These are phyloP conservation scores for Rhinichthys klamathensis DNA, from an alignment of 2,113 vertebrate genomes.

Conservation along the genomic window DNA sequence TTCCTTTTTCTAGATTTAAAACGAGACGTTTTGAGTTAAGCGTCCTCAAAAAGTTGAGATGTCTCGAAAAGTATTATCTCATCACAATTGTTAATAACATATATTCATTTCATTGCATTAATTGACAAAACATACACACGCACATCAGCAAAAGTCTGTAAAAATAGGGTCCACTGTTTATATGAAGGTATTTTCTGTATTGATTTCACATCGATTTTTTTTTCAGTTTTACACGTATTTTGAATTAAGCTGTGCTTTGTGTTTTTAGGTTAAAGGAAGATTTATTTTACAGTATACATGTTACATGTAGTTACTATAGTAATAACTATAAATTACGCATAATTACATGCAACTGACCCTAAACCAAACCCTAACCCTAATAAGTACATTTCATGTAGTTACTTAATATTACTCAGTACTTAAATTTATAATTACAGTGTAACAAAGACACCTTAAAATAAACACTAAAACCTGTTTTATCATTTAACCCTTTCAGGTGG, in stretches of 20 bases:
- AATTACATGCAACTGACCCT: no score
- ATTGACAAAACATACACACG: background rate
- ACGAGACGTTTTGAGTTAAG: background rate
- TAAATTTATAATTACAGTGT: no score
- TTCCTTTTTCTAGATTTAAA: constrained; percentile 79
- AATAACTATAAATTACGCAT: no score
- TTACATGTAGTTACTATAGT: no score
- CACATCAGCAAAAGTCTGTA: background rate
- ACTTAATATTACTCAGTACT: no score
- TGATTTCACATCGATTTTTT: background rate
- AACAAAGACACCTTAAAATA: no score
- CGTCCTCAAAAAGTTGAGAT: background rate
- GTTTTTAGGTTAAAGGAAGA: background rate
- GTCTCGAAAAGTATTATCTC: background rate
- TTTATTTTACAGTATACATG: no score
- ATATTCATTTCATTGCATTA: background rate
- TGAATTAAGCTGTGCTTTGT: background rate
- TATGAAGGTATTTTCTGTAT: background rate
- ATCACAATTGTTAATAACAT: background rate
- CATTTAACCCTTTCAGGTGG: no score
- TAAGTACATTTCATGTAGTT: no score
- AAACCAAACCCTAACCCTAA: no score
- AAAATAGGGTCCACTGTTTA: background rate
- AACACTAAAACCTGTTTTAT: no score
- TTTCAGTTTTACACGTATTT: background rate